Conservation (phyloP, 1,140 invertebrate species). For the Drosophila neocordata region DNA sequence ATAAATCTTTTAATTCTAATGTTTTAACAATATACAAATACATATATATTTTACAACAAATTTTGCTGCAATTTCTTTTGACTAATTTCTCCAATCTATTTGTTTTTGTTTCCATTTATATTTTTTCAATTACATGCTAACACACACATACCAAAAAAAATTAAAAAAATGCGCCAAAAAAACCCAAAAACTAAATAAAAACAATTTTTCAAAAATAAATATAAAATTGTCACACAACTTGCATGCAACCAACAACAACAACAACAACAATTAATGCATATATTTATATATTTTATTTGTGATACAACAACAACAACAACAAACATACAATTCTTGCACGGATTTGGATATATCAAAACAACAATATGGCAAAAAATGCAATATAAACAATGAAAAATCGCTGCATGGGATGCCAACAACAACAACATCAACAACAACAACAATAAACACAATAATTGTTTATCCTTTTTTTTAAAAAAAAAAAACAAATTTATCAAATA, state of each 20-base stretch:
- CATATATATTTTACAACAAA: background rate
- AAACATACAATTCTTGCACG: constrained; percentile 48
- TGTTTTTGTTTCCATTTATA: constrained; percentile 46
- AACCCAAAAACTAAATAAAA: background rate
- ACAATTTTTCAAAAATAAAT: constrained; percentile 26
- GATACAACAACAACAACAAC: constrained; percentile 38
- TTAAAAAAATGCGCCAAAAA: constrained; percentile 22
- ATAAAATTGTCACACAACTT: constrained; percentile 48
- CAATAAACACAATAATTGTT: constrained; percentile 14
- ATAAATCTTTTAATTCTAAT: background rate
- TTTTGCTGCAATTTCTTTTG: constrained; percentile 9
- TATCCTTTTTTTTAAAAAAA: constrained; percentile 6
- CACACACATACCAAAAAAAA: constrained; percentile 54
- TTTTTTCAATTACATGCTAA: constrained; percentile 76
- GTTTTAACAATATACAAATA: background rate
- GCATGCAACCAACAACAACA: constrained; percentile 45
- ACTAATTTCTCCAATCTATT: constrained; percentile 39
- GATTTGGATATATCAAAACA: constrained; percentile 54
- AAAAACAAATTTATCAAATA: constrained; percentile 21
- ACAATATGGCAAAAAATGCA: constrained; percentile 34
- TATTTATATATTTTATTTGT: constrained; percentile 54
- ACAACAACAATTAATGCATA: constrained; percentile 29
- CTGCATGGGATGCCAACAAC: constrained; percentile 55
- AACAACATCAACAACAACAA: constrained; percentile 2
- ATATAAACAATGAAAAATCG: constrained; percentile 37